These are phyloP conservation scores for Morpho helenor DNA, from an alignment of 2,888 invertebrate genomes.

Conservation along the genomic window DNA sequence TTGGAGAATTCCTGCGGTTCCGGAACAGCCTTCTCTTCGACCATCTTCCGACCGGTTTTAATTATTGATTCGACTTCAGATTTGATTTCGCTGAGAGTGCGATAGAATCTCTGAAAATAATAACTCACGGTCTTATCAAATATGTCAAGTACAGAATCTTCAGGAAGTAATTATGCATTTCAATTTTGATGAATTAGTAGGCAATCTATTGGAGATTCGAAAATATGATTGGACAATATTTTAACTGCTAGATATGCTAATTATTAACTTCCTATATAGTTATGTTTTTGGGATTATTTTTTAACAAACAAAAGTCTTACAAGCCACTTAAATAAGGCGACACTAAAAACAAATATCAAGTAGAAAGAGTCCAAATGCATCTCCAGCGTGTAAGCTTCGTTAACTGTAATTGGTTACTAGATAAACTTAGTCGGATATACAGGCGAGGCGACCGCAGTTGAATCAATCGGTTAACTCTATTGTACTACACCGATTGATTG, in stretches of 20 bases:
- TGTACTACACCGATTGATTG: constrained; percentile 24
- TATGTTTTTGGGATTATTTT: not conserved
- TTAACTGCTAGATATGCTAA: no score
- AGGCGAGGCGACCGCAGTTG: constrained; percentile 18
- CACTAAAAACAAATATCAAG: constrained; percentile 34
- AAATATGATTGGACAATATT: no score
- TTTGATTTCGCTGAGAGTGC: constrained; percentile 91
- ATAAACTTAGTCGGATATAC: constrained; percentile 8
- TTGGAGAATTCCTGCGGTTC: constrained; percentile 83
- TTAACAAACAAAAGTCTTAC: constrained; percentile 37
- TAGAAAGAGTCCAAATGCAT: constrained; percentile 51
- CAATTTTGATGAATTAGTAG: no score
- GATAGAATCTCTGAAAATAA: constrained; percentile 86
- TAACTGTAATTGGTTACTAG: not conserved
- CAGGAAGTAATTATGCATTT: no score
- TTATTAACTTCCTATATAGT: no score
- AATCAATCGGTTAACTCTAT: constrained; percentile 23
- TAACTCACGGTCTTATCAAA: not conserved
- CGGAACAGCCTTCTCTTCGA: constrained; percentile 85
- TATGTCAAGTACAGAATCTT: no score
- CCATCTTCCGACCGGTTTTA: constrained; percentile 88
- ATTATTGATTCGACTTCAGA: constrained; percentile 91
- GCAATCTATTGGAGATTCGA: no score
- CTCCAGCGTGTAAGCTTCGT: not conserved
- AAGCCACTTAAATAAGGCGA: constrained; percentile 45